phyloP scores from a whole-genome alignment of 2,797 vertebrate species.

The Podargus strigoides region DNA sequence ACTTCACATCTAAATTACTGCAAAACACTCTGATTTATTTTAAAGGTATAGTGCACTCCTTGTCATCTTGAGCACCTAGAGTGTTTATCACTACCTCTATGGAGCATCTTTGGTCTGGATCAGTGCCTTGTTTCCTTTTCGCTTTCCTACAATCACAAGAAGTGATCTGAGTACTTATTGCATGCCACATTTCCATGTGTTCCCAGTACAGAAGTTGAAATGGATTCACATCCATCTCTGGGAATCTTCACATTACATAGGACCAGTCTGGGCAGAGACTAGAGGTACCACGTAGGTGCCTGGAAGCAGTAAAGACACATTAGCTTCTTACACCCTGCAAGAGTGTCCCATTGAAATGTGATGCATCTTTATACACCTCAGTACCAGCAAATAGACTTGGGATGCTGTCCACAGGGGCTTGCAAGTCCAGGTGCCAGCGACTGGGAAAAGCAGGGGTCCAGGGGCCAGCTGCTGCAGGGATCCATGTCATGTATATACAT shows the following conservation, averaged over 20 bases:
- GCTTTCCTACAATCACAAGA: background rate
- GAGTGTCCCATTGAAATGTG: background rate
- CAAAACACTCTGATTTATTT: background rate
- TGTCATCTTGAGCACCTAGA: background rate
- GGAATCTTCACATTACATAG: background rate
- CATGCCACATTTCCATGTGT: background rate
- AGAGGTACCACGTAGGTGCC: background rate
- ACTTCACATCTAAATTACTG: background rate
- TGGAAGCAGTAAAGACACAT: background rate
- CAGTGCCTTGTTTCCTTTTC: background rate
- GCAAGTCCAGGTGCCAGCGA: background rate
- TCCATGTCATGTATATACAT: background rate
- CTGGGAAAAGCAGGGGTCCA: background rate
- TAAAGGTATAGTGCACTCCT: background rate
- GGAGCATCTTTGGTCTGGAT: background rate
- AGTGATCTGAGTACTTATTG: background rate
- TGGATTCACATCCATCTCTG: background rate
- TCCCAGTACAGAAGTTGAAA: background rate
- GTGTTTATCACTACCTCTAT: background rate
- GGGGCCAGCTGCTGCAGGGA: background rate
- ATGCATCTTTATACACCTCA: background rate
- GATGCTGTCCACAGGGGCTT: background rate
- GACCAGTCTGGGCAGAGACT: background rate
- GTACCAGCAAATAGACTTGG: background rate
- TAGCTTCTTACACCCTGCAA: background rate